Evolutionary conservation across 2,797 vertebrate genomes (phyloP).

Genomic region (Enteromius afrohamiltoni): DNA sequence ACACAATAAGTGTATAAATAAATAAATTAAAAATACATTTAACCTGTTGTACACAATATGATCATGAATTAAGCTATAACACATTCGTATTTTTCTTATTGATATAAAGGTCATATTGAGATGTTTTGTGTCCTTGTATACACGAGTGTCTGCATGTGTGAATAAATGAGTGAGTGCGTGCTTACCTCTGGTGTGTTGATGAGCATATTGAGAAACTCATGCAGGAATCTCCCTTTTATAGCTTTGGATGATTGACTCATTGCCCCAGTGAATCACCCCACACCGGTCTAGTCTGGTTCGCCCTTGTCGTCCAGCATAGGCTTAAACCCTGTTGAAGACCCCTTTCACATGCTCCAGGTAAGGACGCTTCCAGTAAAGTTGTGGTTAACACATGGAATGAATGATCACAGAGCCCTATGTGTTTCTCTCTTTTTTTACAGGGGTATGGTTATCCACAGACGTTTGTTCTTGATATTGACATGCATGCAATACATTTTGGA

Average conservation of each 20-base stretch:
- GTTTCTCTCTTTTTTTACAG: neutral
- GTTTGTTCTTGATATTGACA: neutral
- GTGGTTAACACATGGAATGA: neutral
- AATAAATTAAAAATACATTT: neutral
- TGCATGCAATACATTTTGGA: neutral
- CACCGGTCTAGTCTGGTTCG: conserved; percentile 46
- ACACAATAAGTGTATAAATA: neutral
- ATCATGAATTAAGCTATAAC: neutral
- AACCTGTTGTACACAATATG: neutral
- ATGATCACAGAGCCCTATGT: neutral
- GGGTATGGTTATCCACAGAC: neutral
- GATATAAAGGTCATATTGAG: conserved; percentile 3
- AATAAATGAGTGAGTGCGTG: conserved; percentile 26
- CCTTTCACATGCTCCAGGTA: conserved; percentile 18
- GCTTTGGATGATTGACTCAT: conserved; percentile 52
- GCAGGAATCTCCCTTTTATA: conserved; percentile 65
- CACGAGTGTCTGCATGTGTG: conserved; percentile 1
- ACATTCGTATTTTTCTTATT: neutral
- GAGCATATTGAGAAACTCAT: conserved; percentile 39
- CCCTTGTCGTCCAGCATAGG: conserved; percentile 45
- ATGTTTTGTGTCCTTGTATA: neutral
- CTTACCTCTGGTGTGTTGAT: conserved; percentile 65
- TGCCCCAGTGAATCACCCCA: conserved; percentile 51
- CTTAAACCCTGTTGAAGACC: conserved; percentile 6
- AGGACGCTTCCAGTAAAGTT: conserved; percentile 14